These are phyloP conservation scores for Parascotia fuliginaria DNA, from an alignment of 2,888 invertebrate genomes.

Conservation along the genomic window DNA sequence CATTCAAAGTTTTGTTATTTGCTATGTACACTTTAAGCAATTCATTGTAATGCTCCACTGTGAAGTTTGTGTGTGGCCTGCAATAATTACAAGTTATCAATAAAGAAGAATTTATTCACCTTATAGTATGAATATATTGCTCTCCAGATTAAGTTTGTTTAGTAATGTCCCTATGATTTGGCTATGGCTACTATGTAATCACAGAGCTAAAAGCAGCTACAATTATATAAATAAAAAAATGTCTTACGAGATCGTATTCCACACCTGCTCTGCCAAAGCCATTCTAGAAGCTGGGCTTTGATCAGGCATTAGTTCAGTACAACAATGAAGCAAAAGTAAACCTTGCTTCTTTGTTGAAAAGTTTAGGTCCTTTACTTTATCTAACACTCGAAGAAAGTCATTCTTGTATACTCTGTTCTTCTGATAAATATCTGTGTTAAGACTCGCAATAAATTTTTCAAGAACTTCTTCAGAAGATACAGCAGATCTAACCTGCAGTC, in stretches of 20 bases:
- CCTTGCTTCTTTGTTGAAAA: slow-evolving; percentile 76
- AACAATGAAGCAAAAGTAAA: slow-evolving; percentile 82
- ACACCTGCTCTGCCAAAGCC: slow-evolving; percentile 81
- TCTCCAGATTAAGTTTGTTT: no score
- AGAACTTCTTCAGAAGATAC: slow-evolving; percentile 61
- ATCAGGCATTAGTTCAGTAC: slow-evolving; percentile 84
- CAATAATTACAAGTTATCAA: slow-evolving; percentile 13
- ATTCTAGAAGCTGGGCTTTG: slow-evolving; percentile 75
- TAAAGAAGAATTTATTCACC: no score
- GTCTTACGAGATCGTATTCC: slow-evolving; percentile 79
- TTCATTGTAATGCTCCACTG: slow-evolving; percentile 83
- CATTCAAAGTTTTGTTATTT: slow-evolving; percentile 78
- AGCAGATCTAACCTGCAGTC: no score
- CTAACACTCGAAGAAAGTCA: slow-evolving; percentile 66
- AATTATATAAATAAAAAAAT: neutral
- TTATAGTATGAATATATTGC: no score
- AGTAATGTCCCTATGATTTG: no score
- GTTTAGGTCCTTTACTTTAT: slow-evolving; percentile 69
- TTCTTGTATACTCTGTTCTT: slow-evolving; percentile 80
- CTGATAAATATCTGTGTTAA: slow-evolving; percentile 72
- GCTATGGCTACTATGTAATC: neutral
- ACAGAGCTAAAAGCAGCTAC: no score
- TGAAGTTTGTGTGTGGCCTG: slow-evolving; percentile 71
- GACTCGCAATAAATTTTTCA: slow-evolving; percentile 68
- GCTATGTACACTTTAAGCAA: slow-evolving; percentile 86